These are phyloP conservation scores for Odontomyia ornata DNA, from an alignment of 2,888 invertebrate genomes.

Conservation along the genomic window DNA sequence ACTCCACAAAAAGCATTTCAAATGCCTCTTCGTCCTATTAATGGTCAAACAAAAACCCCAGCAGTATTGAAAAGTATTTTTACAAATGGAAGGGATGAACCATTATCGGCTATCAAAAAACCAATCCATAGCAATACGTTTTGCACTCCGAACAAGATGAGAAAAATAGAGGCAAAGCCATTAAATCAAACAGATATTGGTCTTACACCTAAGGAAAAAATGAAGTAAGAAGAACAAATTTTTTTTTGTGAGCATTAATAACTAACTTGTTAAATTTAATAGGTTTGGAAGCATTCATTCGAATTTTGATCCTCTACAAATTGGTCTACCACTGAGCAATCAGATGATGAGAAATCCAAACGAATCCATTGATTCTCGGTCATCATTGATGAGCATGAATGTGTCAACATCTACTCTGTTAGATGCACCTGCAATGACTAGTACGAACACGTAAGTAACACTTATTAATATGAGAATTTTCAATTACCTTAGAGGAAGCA, in stretches of 20 bases:
- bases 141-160: slow-evolving; percentile 55
- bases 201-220: slow-evolving; percentile 54
- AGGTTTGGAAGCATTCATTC: not conserved
- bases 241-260: not conserved
- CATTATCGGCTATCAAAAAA: slow-evolving; percentile 28
- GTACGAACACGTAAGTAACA: slow-evolving; percentile 40
- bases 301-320: slow-evolving; percentile 1
- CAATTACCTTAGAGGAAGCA: too few species aligned
- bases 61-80: slow-evolving; percentile 16
- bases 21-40: slow-evolving; percentile 27
- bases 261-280: not conserved
- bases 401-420: slow-evolving; percentile 56
- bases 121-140: slow-evolving; percentile 54
- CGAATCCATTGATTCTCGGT: slow-evolving; percentile 52
- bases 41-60: slow-evolving; percentile 46
- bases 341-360: slow-evolving; percentile 2
- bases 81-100: not conserved
- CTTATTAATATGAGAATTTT: not conserved
- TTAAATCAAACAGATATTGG: slow-evolving; percentile 55
- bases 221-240: slow-evolving; percentile 50
- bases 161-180: slow-evolving; percentile 49
- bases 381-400: slow-evolving; percentile 54
- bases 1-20: slow-evolving; percentile 48
- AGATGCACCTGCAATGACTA: slow-evolving; percentile 49
- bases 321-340: not conserved